Evolutionary conservation across 2,113 vertebrate genomes (phyloP), one percentile per base, ranked within the genome.

Genomic region (Patagioenas fasciata): DNA sequence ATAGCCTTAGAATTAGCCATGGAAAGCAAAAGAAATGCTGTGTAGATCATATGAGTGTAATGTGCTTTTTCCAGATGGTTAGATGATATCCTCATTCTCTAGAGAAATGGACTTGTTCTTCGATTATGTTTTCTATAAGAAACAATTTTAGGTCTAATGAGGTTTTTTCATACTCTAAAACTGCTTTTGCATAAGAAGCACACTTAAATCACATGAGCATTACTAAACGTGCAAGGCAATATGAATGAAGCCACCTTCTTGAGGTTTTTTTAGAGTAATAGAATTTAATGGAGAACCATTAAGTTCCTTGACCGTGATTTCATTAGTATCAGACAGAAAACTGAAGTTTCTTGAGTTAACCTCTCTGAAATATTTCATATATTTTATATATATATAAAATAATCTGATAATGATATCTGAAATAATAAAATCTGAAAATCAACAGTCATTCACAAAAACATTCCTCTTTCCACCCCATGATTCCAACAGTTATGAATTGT

Each of bases 1-100:
- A 84, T 48, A 89, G n/a, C 28, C 31, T 10, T 64, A 84, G 56
- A 93, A 88, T 48, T 71, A 32, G 15, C 40, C 75, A 50, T 11
- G 26, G 23, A 87, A 89, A 91, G 34, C 6, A 88, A 32, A 88
- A 81, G 44, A 81, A 78, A 87, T 53, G 11, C 10, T 67, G 10
- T 60, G 7, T 32, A 47, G 40, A 42, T 69, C 54, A 82, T n/a
- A 67, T 10, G 5, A 89, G 13, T 64, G 36, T 34, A 69, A 79
- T 57, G 44, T 75, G 29, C 48, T 85, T 80, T 90, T 82, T 70
- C 66, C n/a, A 77, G 50, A 54, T 80, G 54, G 24, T 87, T 93
- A 79, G 70, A 65, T 72, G 44, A 54, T 65, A 54, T n/a, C 15
- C 17, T 57, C 10, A 10, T 83, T 93, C 50, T 66, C 31, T 40